A percentile compares a stretch with the other conserved stretches of the same genome.
Evolutionary conservation across 1,140 invertebrate genomes (phyloP).

Genomic region (Listronotus bonariensis): DNA sequence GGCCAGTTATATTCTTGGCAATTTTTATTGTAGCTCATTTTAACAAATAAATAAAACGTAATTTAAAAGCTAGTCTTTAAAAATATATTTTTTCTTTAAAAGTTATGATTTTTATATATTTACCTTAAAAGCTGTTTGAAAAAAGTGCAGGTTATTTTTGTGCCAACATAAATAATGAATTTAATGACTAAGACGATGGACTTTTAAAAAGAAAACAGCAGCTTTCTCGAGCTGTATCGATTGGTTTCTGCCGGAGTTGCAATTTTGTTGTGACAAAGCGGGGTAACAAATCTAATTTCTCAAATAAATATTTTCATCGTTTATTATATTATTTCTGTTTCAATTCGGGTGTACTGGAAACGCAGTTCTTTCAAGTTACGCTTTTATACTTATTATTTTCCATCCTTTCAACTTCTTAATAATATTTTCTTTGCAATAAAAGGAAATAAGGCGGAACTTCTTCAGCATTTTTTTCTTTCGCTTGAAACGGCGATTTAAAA

Average conservation of each 20-base stretch:
- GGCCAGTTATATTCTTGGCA: too few species aligned
- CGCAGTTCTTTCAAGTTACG: constrained; percentile 45
- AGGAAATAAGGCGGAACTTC: constrained; percentile 36
- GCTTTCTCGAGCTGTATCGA: constrained; percentile 34
- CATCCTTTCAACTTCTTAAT: constrained; percentile 46
- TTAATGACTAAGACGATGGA: constrained; percentile 32
- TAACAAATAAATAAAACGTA: too few species aligned
- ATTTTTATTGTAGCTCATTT: too few species aligned
- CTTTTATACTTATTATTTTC: constrained; percentile 50
- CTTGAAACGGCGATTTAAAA: too few species aligned
- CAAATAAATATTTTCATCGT: constrained; percentile 55
- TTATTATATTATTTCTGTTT: constrained; percentile 56
- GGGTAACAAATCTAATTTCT: constrained; percentile 54
- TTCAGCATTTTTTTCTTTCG: constrained; percentile 7
- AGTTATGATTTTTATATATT: neutral
- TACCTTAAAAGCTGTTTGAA: neutral
- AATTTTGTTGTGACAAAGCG: constrained; percentile 47
- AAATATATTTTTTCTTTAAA: too few species aligned
- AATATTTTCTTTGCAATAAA: constrained; percentile 39
- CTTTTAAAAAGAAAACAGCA: constrained; percentile 30
- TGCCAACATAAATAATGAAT: constrained; percentile 28
- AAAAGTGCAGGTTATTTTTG: constrained; percentile 23
- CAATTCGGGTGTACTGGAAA: constrained; percentile 46
- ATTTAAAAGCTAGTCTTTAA: too few species aligned
- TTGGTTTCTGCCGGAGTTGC: constrained; percentile 32